Evolutionary conservation across 1,140 invertebrate species (phyloP), one percentile per base, ranked within the genome.

Genomic region (Drosophila erecta): DNA sequence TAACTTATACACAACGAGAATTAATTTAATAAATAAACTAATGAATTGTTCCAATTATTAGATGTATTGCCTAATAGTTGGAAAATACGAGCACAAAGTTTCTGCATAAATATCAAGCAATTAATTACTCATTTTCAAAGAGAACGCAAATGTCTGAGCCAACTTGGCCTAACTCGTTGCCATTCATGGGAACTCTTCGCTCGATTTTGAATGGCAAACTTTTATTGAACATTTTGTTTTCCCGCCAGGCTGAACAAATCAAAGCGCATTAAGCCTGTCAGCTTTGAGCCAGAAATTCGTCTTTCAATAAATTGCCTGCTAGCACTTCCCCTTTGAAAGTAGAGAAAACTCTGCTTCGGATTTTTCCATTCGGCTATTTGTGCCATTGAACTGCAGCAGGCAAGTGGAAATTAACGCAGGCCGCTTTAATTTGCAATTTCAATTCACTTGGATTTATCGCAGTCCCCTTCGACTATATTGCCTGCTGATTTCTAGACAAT

Each of bases 361-460:
- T 33, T 33, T 50, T 33, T 4, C 47, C 47, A 50, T 17, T 50
- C 41, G 20, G 20, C 33, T 57, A 57, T 57, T 49, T 70, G 50
- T 70, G 66, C n/a, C 66, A 70, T 40, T 70, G 43, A 56, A 70
- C 50, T 70, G 64, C 43, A 69, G 33, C 50, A 27, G 49, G 49
- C 66, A 46, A 64, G 35, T 66, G 27, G 66, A 70, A 70, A 70
- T 70, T 70, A 73, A 73, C 76, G 40, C 76, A 73, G 27, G 44
- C 50, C 37, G 69, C 61, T 71, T 61, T 80, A 80, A 80, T 80
- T 80, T 81, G 65, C 60, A 66, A 81, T 72, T 76, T 72, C 59
- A 55, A 81, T 71, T 76, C 59, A 66, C 66, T 76, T 66, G 66
- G 51, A 27, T 54, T 43, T 51, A 50, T 61, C 57, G 27, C 22